phyloP scores from a whole-genome alignment of 1,140 invertebrate species.

The Cataglyphis hispanica region DNA sequence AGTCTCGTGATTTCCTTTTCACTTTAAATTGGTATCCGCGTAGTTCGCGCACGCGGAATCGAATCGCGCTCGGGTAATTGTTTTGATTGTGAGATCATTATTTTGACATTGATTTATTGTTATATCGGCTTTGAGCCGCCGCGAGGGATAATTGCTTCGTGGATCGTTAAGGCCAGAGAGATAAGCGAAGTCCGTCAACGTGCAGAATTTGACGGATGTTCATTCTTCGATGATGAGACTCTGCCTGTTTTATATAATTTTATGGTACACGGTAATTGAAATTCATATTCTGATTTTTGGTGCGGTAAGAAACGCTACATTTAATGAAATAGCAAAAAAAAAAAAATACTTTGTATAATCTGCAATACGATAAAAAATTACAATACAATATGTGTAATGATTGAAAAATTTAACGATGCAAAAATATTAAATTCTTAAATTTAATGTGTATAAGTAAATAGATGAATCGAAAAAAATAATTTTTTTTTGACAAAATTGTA shows the following conservation, averaged over 20 bases:
- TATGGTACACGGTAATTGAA: background rate
- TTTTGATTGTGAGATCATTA: constrained; percentile 65
- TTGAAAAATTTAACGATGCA: background rate
- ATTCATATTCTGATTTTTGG: background rate
- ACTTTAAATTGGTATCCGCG: background rate
- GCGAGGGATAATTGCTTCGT: constrained; percentile 60
- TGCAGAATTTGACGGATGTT: constrained; percentile 54
- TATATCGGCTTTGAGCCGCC: constrained; percentile 69
- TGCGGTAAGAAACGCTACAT: background rate
- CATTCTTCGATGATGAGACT: constrained; percentile 26
- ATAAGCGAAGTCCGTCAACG: constrained; percentile 38
- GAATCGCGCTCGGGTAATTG: constrained; percentile 67
- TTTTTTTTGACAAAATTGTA: background rate
- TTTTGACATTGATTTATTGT: constrained; percentile 73
- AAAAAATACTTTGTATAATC: background rate
- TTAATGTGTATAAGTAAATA: background rate
- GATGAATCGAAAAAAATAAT: background rate
- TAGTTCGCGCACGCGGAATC: constrained; percentile 33
- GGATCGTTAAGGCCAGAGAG: constrained; percentile 44
- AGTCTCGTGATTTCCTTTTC: constrained; percentile 46
- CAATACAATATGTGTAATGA: background rate
- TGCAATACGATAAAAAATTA: no score
- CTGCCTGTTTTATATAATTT: constrained; percentile 26
- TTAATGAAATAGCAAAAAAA: background rate
- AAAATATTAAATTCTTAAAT: background rate